phyloP scores from a whole-genome alignment of 1,140 invertebrate genomes.

The Teleogryllus occipitalis region DNA sequence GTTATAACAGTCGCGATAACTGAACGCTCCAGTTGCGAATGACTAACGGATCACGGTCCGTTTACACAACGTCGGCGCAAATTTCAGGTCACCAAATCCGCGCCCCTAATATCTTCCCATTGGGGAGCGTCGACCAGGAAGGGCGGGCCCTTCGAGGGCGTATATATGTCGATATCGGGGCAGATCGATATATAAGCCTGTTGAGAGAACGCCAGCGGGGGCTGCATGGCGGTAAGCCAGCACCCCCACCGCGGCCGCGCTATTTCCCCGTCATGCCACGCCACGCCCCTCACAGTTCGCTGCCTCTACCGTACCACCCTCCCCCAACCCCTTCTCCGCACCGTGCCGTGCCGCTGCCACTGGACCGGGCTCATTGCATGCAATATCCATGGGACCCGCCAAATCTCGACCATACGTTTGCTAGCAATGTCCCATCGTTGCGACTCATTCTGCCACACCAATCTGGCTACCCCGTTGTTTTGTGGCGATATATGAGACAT shows the following conservation, averaged over 20 bases:
- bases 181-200: neutral
- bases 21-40: too few species aligned
- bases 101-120: neutral
- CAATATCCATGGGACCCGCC: too few species aligned
- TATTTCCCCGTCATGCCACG: neutral
- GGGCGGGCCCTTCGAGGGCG: neutral
- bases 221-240: neutral
- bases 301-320: neutral
- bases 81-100: neutral
- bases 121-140: neutral
- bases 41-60: neutral
- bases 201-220: neutral
- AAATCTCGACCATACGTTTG: too few species aligned
- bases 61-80: neutral
- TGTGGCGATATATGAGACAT: too few species aligned
- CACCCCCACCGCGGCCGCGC: too few species aligned
- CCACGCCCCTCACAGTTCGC: neutral
- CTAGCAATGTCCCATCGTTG: too few species aligned
- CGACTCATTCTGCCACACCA: too few species aligned
- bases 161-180: neutral
- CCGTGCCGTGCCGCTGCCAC: too few species aligned
- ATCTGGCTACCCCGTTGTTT: too few species aligned
- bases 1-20: too few species aligned
- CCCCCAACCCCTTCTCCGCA: neutral
- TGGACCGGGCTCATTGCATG: too few species aligned